These are phyloP conservation scores for Tholera decimalis DNA, from an alignment of 2,888 invertebrate genomes.

Conservation along the genomic window DNA sequence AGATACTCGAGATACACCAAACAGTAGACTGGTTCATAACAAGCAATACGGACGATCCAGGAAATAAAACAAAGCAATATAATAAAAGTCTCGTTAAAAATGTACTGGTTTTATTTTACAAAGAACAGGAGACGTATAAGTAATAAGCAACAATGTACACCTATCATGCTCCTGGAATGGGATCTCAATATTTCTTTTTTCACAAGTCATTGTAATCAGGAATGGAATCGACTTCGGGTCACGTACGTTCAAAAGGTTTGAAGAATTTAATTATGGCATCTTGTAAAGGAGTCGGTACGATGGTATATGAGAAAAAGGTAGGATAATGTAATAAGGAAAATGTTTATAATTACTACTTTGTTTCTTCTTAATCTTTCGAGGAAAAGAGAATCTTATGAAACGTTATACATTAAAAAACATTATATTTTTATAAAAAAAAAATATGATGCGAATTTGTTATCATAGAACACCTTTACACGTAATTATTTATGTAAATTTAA, in stretches of 20 bases:
- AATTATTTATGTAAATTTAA: too few relatives aligned
- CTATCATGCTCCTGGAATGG: constrained; percentile 47
- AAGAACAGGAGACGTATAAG: constrained; percentile 15
- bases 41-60: constrained; percentile 1
- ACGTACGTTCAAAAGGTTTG: constrained; percentile 66
- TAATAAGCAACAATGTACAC: constrained; percentile 36
- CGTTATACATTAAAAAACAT: too few relatives aligned
- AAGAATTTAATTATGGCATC: constrained; percentile 74
- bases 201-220: constrained; percentile 65
- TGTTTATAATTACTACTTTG: not conserved
- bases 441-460: too few relatives aligned
- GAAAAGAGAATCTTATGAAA: too few relatives aligned
- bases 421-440: too few relatives aligned
- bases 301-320: constrained; percentile 35
- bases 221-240: constrained; percentile 66
- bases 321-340: constrained; percentile 9
- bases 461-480: too few relatives aligned
- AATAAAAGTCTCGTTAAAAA: constrained; percentile 17
- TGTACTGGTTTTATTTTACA: constrained; percentile 25
- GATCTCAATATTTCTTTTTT: constrained; percentile 56
- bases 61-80: not conserved
- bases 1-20: too few relatives aligned
- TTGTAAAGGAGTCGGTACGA: constrained; percentile 51
- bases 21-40: not conserved
- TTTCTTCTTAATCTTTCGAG: not conserved